These are phyloP conservation scores for Scrobipalpa costella DNA, from an alignment of 2,888 invertebrate species.

Conservation along the genomic window DNA sequence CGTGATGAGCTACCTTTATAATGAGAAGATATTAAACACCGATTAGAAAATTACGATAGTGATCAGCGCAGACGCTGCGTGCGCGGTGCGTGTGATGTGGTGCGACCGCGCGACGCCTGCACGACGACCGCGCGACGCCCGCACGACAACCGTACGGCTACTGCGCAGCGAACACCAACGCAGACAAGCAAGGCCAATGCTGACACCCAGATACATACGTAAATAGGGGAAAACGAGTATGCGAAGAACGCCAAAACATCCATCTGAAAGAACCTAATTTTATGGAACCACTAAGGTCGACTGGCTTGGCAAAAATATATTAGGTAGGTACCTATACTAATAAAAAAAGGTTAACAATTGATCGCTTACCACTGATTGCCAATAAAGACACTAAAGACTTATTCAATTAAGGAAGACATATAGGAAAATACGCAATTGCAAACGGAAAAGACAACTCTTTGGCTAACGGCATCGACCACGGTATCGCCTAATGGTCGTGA, in stretches of 20 bases:
- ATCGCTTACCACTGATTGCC: not conserved
- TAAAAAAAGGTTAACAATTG: too few species aligned
- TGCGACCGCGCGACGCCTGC: not conserved
- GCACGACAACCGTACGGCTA: not conserved
- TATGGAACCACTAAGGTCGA: too few species aligned
- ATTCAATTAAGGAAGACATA: not conserved
- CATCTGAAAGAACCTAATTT: too few species aligned
- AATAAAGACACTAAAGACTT: not conserved
- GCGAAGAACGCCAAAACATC: not conserved
- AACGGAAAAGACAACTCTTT: not conserved
- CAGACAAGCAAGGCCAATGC: not conserved
- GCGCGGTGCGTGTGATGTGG: too few species aligned
- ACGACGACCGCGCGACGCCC: not conserved
- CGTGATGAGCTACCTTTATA: not conserved
- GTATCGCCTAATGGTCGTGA: too few species aligned
- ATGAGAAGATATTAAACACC: slow-evolving; percentile 30
- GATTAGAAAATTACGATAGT: not conserved
- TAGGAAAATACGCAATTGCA: not conserved
- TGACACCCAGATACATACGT: slow-evolving; percentile 4
- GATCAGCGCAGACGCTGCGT: not conserved
- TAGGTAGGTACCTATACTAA: too few species aligned
- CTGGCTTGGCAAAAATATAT: too few species aligned
- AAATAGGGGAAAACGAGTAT: slow-evolving; percentile 6
- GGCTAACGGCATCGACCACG: not conserved
- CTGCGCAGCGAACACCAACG: not conserved